These are phyloP conservation scores for Hydriomena furcata DNA, from an alignment of 2,888 invertebrate species.

Conservation along the genomic window DNA sequence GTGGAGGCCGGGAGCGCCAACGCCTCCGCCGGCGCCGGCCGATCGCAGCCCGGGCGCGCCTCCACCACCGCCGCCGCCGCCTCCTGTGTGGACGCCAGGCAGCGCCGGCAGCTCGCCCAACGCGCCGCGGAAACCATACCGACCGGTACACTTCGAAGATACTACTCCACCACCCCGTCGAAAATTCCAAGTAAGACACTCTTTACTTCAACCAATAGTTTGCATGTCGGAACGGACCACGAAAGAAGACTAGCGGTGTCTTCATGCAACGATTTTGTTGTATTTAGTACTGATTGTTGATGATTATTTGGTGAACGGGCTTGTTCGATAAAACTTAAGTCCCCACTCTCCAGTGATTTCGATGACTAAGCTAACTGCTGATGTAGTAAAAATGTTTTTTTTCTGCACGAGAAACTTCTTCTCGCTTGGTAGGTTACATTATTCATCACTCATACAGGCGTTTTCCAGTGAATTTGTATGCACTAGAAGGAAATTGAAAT, in stretches of 20 bases:
- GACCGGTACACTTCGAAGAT: constrained; percentile 86
- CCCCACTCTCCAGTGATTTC: too few relatives aligned
- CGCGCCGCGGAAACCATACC: constrained; percentile 89
- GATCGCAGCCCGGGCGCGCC: constrained; percentile 75
- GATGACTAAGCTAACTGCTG: too few relatives aligned
- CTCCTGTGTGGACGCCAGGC: constrained; percentile 92
- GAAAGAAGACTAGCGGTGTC: too few relatives aligned
- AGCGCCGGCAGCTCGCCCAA: constrained; percentile 89
- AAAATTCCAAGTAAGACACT: constrained; percentile 63
- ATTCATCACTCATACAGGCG: neutral
- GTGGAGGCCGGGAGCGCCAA: constrained; percentile 75
- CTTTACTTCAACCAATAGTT: too few relatives aligned
- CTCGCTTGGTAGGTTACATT: neutral
- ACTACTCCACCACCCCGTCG: constrained; percentile 71
- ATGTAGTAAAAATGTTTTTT: too few relatives aligned
- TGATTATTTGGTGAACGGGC: too few relatives aligned
- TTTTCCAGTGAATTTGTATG: neutral
- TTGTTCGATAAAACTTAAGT: too few relatives aligned
- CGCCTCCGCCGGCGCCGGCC: constrained; percentile 57
- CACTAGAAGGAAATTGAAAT: constrained; percentile 10
- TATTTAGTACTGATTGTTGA: too few relatives aligned
- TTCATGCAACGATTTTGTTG: too few relatives aligned
- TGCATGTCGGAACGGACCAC: too few relatives aligned
- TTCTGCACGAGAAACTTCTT: too few relatives aligned
- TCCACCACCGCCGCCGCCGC: constrained; percentile 85